Evolutionary conservation across 2,113 vertebrate species (phyloP), one percentile per base, ranked within the genome.

Genomic region (Coryphaenoides rupestris): DNA sequence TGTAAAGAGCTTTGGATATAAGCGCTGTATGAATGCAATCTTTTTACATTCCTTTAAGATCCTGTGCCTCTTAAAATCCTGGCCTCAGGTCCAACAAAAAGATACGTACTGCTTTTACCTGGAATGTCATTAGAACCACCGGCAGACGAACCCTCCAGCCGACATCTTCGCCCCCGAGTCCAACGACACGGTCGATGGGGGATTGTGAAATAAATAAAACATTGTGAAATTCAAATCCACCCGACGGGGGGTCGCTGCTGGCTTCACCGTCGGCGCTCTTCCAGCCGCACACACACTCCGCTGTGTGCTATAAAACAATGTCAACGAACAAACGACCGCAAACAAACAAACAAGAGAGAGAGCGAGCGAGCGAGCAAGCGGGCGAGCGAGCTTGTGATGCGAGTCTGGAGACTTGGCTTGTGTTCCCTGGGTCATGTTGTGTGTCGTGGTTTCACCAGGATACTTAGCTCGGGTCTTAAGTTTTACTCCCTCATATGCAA

Each of bases 61-160:
- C n/a, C 70, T 79, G 55, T 54, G 23, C 67, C 70, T 65, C 57
- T 14, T 57, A 46, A 58, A 19, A 40, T 73, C 33, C 71, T 67
- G 16, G 79, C 86, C 81, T 56, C 19, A 68, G 81, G 78, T 80
- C 65, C 70, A 62, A 61, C 23, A 60, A 58, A 40, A 40, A 40
- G 33, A 40, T 40, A 2, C 13, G 33, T 40, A 12, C 9, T 40
- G 13, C 13, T 40, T 40, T 40, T 40, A 40, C 33, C 33, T 40
- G 33, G 33, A 2, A 40, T 40, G 9, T 40, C 33, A 40, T 40
- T 40, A 46, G 57, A 61, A 19, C 63, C 79, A 61, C 79, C 57
- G 60, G 54, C 66, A 26, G 68, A 33, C 49, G 46, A 53, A 55
- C 68, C 45, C 72, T 40, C 61, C 50, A 80, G 58, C 58, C 60